Evolutionary conservation across 2,113 vertebrate species (phyloP), one percentile per base, ranked within the genome.

Genomic region (Epinephelus moara): DNA sequence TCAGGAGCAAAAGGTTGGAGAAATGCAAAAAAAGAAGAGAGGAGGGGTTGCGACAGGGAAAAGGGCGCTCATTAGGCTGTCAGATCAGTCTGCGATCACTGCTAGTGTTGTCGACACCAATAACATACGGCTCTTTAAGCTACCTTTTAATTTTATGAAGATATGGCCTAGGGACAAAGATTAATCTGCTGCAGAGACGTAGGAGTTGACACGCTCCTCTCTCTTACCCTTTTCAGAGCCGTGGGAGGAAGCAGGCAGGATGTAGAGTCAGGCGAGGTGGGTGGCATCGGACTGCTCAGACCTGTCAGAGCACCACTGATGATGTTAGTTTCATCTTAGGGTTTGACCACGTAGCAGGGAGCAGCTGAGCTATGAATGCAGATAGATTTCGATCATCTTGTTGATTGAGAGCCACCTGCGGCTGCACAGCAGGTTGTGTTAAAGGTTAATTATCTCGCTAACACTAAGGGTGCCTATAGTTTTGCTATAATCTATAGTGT

Each of bases 51-150:
- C 7, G 0, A 55, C 11, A 25, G 30, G 11, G 19, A 33, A 27
- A n/a, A 56, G 49, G 74, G 33, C 49, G 27, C 73, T 87, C 76
- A 84, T 92, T 80, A 84, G 74, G 37, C 45, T 77, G 89, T 91
- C 87, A 76, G 63, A 88, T 82, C 74, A 76, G 59, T 55, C 68
- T 71, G 76, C 75, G 87, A 83, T 91, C 87, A 85, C 40, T 19
- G n/a, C 55, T 47, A 81, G 47, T 57, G 23, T 79, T 82, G 30
- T 30, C 23, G 59, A 73, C 79, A 47, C 37, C 3, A 40, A 52
- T 62, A 69, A 68, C 47, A 64, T 30, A 50, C 3, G 3, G 70
- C 57, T 81, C 19, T 76, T 76, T 63, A 75, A 91, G 50, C 25
- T 67, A 53, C 7, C n/a, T 10, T 72, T 80, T 77, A 70, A 66